These are phyloP conservation scores for Calypte anna DNA, from an alignment of 2,113 vertebrate species.

Conservation along the genomic window DNA sequence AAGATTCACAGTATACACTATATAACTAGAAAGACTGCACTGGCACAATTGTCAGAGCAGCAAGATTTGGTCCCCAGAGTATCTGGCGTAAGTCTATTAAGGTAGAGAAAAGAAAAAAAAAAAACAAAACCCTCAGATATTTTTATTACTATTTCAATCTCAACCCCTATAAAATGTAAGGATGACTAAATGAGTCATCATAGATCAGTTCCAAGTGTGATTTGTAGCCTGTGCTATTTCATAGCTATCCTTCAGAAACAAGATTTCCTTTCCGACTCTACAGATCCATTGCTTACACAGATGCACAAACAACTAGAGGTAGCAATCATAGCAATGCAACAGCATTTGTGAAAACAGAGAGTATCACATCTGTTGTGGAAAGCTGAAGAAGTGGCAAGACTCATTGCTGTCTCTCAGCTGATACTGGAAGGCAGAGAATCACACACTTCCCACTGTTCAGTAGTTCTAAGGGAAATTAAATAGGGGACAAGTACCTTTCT, in stretches of 20 bases:
- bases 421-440: background rate
- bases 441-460: background rate
- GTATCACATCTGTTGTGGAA: background rate
- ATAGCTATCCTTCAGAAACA: background rate
- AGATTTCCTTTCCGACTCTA: background rate
- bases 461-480: background rate
- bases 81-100: background rate
- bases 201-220: background rate
- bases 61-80: background rate
- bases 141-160: background rate
- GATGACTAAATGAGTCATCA: background rate
- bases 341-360: background rate
- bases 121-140: fast-evolving
- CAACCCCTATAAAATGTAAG: background rate
- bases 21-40: background rate
- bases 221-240: background rate
- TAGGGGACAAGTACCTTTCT: background rate
- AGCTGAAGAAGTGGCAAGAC: background rate
- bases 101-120: background rate
- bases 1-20: background rate
- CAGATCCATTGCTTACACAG: background rate
- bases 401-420: background rate
- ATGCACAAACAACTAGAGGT: background rate
- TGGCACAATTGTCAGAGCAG: background rate
- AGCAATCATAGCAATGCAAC: background rate